Evolutionary conservation across 2,797 vertebrate genomes (phyloP).

Genomic region (Australoheros facetus): DNA sequence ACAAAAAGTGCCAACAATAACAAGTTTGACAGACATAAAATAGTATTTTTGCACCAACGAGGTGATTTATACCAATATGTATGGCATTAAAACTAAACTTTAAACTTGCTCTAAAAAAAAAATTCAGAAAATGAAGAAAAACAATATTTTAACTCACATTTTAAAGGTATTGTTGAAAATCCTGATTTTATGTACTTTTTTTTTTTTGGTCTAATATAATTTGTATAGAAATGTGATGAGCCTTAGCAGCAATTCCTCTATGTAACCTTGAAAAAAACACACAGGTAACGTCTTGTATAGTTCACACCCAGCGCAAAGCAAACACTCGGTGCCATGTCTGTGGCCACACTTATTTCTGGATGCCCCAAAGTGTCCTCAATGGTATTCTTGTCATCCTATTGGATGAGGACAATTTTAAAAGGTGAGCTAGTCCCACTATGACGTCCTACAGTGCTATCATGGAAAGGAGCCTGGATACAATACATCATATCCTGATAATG

Average conservation of each 20-base stretch:
- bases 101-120: not conserved
- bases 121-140: not conserved
- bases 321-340: constrained; percentile 48
- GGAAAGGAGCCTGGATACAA: constrained; percentile 43
- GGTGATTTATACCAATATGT: not conserved
- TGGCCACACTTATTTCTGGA: constrained; percentile 52
- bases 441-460: constrained; percentile 45
- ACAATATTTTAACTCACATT: not conserved
- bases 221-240: constrained; percentile 26
- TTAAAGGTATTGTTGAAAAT: constrained; percentile 30
- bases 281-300: constrained; percentile 36
- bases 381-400: constrained; percentile 69
- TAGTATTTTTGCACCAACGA: not conserved
- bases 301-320: constrained; percentile 59
- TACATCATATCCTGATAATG: constrained; percentile 54
- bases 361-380: constrained; percentile 46
- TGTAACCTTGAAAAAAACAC: constrained; percentile 54
- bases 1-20: not conserved
- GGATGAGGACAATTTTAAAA: constrained; percentile 63
- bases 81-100: constrained; percentile 20
- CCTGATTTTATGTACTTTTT: constrained; percentile 18
- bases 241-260: constrained; percentile 28
- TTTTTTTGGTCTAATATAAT: constrained; percentile 20
- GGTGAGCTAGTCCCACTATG: constrained; percentile 62
- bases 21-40: not conserved